Percentiles rank a stretch among this genome's conserved stretches.
phyloP scores from a whole-genome alignment of 2,888 invertebrate genomes.

The Anarsia innoxiella region DNA sequence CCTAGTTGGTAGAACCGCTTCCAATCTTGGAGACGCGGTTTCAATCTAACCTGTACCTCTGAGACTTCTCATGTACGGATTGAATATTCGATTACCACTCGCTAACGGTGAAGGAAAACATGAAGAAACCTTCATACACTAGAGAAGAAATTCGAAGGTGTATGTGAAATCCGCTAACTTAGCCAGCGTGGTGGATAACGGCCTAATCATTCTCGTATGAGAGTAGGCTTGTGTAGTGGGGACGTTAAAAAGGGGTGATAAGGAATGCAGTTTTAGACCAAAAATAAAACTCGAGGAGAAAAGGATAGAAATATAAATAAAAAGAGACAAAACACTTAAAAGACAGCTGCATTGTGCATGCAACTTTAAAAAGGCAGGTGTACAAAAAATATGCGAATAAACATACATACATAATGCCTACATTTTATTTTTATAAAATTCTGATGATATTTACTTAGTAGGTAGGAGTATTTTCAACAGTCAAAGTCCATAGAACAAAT shows the following conservation, averaged over 20 bases:
- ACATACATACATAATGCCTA: neutral
- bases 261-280: too few species aligned
- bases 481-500: neutral
- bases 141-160: neutral
- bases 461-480: neutral
- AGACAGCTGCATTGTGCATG: neutral
- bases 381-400: neutral
- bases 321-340: neutral
- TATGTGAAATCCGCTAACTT: neutral
- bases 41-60: too few species aligned
- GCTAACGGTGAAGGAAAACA: too few species aligned
- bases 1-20: too few species aligned
- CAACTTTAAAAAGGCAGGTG: neutral
- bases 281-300: neutral
- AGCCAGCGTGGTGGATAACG: neutral
- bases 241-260: too few species aligned
- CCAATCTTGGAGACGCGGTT: too few species aligned
- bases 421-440: neutral
- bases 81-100: too few species aligned
- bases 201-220: neutral
- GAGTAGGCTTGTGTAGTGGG: too few species aligned
- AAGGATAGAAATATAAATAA: neutral
- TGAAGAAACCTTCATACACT: neutral
- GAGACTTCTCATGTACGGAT: too few species aligned
- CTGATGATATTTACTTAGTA: neutral